Conservation (phyloP, 2,113 vertebrate genomes). For the Ochotona curzoniae region DNA sequence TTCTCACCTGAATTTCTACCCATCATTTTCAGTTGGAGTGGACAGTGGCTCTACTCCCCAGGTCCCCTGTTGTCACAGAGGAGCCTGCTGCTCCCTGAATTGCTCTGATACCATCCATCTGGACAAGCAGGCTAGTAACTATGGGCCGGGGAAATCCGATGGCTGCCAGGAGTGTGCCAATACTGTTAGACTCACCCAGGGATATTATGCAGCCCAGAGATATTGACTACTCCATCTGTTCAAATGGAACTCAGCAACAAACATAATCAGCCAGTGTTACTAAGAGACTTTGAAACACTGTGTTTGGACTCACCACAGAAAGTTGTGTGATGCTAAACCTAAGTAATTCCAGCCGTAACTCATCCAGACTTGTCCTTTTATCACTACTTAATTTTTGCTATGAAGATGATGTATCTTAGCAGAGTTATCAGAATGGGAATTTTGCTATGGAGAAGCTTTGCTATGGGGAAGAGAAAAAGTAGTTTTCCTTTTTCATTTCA, state of each 20-base stretch:
- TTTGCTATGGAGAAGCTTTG: neutral
- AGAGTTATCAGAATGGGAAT: neutral
- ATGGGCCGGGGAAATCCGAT: neutral
- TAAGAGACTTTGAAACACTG: slow-evolving; percentile 27
- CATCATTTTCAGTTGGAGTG: neutral
- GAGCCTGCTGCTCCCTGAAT: no score
- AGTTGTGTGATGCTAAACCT: slow-evolving; percentile 30
- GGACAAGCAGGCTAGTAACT: neutral
- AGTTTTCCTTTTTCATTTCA: neutral
- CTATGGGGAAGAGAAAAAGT: neutral
- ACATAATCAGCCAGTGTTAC: neutral
- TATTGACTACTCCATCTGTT: neutral
- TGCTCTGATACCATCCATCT: neutral
- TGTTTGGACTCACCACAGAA: slow-evolving; percentile 23
- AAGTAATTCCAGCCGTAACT: neutral
- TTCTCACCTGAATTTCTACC: neutral
- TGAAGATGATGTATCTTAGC: neutral
- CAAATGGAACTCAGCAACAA: neutral
- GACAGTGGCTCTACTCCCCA: neutral
- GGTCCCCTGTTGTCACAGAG: neutral
- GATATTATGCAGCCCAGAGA: neutral
- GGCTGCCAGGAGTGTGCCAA: neutral
- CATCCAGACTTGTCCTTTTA: neutral
- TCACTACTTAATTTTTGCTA: neutral
- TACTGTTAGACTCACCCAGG: neutral